Conservation (phyloP, 2,888 invertebrate genomes). For the Spialia ferax region DNA sequence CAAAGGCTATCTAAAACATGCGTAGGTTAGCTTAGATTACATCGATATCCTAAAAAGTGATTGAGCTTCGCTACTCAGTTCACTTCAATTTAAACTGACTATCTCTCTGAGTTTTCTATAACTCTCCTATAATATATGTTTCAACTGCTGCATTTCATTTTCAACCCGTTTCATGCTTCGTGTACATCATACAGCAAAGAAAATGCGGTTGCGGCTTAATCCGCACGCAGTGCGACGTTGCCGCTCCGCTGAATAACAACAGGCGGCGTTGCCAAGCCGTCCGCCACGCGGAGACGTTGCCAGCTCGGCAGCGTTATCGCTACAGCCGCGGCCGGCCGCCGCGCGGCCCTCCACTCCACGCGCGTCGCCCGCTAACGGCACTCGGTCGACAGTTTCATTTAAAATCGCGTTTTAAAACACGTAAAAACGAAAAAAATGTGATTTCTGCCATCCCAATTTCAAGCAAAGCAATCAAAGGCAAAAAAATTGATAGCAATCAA, state of each 20-base stretch:
- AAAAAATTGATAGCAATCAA: slow-evolving; percentile 1
- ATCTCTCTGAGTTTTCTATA: no score
- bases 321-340: slow-evolving; percentile 40
- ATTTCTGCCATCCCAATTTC: not conserved
- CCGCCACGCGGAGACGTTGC: slow-evolving; percentile 47
- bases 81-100: not conserved
- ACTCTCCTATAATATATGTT: not conserved
- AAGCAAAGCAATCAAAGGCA: slow-evolving; percentile 11
- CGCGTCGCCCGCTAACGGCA: slow-evolving; percentile 53
- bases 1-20: no score
- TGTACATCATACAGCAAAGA: slow-evolving; percentile 15
- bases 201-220: slow-evolving; percentile 28
- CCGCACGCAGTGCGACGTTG: slow-evolving; percentile 42
- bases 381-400: slow-evolving; percentile 38
- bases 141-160: slow-evolving; percentile 6
- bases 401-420: slow-evolving; percentile 26
- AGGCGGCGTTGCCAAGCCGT: slow-evolving; percentile 44
- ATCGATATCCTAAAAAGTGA: no score
- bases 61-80: no score
- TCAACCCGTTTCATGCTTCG: slow-evolving; percentile 14
- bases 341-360: slow-evolving; percentile 34
- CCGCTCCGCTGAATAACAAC: slow-evolving; percentile 39
- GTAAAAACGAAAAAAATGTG: slow-evolving; percentile 20
- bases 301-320: slow-evolving; percentile 42
- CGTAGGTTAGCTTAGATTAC: no score